Base-by-base conservation (phyloP, 2,797 vertebrate species). In the Adrianichthys oophorus region DNA sequence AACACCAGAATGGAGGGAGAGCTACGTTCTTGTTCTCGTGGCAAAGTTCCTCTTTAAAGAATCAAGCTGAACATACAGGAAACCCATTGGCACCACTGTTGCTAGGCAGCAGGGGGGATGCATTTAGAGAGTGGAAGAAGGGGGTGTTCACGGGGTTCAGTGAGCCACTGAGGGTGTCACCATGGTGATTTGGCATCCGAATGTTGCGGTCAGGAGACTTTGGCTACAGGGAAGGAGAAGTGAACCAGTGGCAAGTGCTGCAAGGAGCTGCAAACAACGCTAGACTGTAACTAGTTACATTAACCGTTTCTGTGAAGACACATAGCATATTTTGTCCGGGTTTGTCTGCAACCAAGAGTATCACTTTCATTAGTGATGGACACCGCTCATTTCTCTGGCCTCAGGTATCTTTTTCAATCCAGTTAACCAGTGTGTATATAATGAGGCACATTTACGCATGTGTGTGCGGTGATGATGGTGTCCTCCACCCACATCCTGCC, bases 101-200 rank as follows among this genome's bases (percentile, higher is more conserved):
- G 91, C 91, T 91, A 90, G 86, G 89, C 87, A 88, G 87, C 83
- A 15, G 50, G 70, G 60, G 53, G 62, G 64, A 52, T 21, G 60
- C 41, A 57, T 51, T 42, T 41, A n/a, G 53, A 59, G 61, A 66
- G 75, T 68, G 64, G 65, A 62, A 41, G 71, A 70, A 64, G 59
- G 77, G 84, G 86, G 79, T 84, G 85, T 85, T 85, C 84, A 68
- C 70, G 73, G 83, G 84, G 80, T 89, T 89, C 85, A 87, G 83
- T 60, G 85, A 90, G 88, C 87, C 86, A 87, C 87, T 57, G 68
- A 89, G 85, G 86, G 79, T 87, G 91, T 92, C 89, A 84, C 88
- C 90, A 91, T 92, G 89, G 91, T 89, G 88, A 92, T 90, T 86
- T 90, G 86, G 89, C 89, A 91, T 88, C 90, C 74, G 73, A 92